A percentile compares a stretch with the other conserved stretches of the same genome.
These are phyloP conservation scores for Acromyrmex heyeri DNA, from an alignment of 1,140 invertebrate genomes.

Conservation along the genomic window DNA sequence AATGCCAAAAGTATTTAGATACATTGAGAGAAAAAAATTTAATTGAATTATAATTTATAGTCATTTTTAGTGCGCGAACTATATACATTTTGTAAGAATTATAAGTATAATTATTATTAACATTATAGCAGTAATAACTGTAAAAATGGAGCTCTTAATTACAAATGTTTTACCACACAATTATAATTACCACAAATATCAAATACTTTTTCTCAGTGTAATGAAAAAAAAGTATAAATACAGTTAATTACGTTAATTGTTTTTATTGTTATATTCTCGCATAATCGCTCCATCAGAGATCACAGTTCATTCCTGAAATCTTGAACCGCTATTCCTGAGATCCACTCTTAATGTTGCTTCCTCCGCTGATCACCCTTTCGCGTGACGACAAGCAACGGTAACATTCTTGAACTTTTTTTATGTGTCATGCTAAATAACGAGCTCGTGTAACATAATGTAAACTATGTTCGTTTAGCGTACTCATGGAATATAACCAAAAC, in stretches of 20 bases:
- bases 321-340: conserved; percentile 53
- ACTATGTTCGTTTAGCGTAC: conserved; percentile 27
- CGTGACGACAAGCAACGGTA: conserved; percentile 37
- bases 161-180: too few species aligned
- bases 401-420: conserved; percentile 29
- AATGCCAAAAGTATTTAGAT: not conserved
- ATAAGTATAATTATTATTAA: too few species aligned
- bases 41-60: too few species aligned
- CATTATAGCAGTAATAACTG: too few species aligned
- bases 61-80: too few species aligned
- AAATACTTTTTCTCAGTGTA: too few species aligned
- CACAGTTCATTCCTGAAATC: conserved; percentile 51
- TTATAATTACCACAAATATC: too few species aligned
- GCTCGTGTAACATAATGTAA: conserved; percentile 41
- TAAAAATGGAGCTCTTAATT: too few species aligned
- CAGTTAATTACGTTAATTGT: not conserved
- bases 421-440: conserved; percentile 41
- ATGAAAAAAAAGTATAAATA: not conserved
- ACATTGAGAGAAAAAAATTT: too few species aligned
- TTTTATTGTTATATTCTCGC: not conserved
- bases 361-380: conserved; percentile 55
- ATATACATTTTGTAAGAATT: too few species aligned
- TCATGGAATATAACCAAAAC: not conserved
- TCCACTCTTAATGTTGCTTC: conserved; percentile 60
- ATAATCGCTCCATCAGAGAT: not conserved